These are phyloP conservation scores for Chorisops tibialis DNA, from an alignment of 2,888 invertebrate genomes.

Conservation along the genomic window DNA sequence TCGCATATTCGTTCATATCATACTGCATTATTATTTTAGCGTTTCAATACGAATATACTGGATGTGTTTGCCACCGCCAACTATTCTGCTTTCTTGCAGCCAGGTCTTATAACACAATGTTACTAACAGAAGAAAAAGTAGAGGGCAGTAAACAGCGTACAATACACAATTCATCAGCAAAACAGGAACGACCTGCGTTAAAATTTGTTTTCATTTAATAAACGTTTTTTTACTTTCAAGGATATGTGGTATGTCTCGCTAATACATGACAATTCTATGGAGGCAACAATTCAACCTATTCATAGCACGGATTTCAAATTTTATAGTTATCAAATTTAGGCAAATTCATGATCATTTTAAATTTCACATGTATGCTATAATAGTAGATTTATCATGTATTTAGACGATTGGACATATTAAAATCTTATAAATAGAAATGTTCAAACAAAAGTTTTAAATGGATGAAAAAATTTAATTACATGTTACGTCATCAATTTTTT, in stretches of 20 bases:
- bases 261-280: neutral
- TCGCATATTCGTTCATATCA: too few relatives aligned
- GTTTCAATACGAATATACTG: neutral
- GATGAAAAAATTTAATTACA: too few relatives aligned
- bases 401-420: too few relatives aligned
- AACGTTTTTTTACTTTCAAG: neutral
- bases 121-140: slow-evolving; percentile 27
- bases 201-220: slow-evolving; percentile 32
- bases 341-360: neutral
- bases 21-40: too few relatives aligned
- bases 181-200: slow-evolving; percentile 35
- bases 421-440: too few relatives aligned
- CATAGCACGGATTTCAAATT: too few relatives aligned
- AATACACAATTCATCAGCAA: slow-evolving; percentile 31
- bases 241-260: neutral
- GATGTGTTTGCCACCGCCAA: neutral
- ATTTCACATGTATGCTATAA: too few relatives aligned
- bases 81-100: slow-evolving; percentile 5
- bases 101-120: neutral
- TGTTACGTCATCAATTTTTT: too few relatives aligned
- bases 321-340: too few relatives aligned
- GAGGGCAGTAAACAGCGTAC: slow-evolving; percentile 29
- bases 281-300: too few relatives aligned
- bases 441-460: too few relatives aligned
- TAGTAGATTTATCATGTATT: too few relatives aligned